Evolutionary conservation across 2,888 invertebrate genomes (phyloP).

Genomic region (Aquatica leii): DNA sequence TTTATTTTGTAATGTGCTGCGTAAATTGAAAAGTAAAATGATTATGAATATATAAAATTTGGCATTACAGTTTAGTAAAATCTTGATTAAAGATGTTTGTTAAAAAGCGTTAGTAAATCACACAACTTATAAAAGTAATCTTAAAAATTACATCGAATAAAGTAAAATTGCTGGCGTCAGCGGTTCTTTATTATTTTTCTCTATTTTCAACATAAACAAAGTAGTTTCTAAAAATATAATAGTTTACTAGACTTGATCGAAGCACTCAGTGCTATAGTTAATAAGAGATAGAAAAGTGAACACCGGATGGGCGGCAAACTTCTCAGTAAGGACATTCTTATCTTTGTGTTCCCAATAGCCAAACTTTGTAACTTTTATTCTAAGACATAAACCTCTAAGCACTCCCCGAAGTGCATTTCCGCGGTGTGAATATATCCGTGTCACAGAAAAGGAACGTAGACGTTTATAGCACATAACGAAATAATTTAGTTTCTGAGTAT

Average conservation of each 20-base stretch:
- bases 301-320: constrained; percentile 30
- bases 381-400: constrained; percentile 36
- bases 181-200: too few relatives aligned
- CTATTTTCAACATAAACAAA: too few relatives aligned
- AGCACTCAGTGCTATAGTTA: constrained; percentile 16
- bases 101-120: too few relatives aligned
- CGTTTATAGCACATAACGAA: constrained; percentile 40
- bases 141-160: too few relatives aligned
- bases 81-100: too few relatives aligned
- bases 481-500: constrained; percentile 37
- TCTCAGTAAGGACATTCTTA: constrained; percentile 29
- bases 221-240: neutral
- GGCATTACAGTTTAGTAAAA: too few relatives aligned
- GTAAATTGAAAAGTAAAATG: too few relatives aligned
- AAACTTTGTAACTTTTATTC: constrained; percentile 38
- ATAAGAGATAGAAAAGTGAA: constrained; percentile 33
- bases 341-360: constrained; percentile 36
- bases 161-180: too few relatives aligned
- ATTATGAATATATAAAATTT: too few relatives aligned
- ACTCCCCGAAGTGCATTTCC: constrained; percentile 39
- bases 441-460: constrained; percentile 38
- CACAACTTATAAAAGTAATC: too few relatives aligned
- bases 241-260: too few relatives aligned
- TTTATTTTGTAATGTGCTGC: too few relatives aligned
- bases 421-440: constrained; percentile 41